Conservation (phyloP, 2,113 vertebrate genomes). For the Morone saxatilis region DNA sequence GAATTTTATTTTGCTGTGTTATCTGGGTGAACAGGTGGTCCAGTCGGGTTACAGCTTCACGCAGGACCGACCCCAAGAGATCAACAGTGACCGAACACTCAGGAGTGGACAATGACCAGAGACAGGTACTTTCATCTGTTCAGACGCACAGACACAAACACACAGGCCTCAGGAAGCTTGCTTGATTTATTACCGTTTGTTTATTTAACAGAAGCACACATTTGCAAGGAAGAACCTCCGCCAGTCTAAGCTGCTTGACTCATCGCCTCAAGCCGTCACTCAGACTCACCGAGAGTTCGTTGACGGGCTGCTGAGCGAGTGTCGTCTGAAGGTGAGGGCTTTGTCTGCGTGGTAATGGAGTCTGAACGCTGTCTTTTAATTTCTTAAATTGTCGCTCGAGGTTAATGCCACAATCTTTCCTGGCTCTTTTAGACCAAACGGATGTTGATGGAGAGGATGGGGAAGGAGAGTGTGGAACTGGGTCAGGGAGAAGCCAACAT, state of each 20-base stretch:
- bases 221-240: conserved; percentile 91
- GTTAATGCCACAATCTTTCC: neutral
- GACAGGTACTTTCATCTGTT: conserved; percentile 85
- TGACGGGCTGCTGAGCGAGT: conserved; percentile 95
- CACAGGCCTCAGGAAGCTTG: rapidly evolving
- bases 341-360: neutral
- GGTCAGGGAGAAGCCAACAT: conserved; percentile 96
- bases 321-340: conserved; percentile 92
- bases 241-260: conserved; percentile 94
- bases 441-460: conserved; percentile 99
- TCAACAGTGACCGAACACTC: conserved; percentile 83
- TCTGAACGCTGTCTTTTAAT: neutral
- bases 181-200: conserved; percentile 8
- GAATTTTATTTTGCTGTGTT: conserved; percentile 10
- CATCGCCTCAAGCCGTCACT: conserved; percentile 92
- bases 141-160: neutral
- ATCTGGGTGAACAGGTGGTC: conserved; percentile 88
- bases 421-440: conserved; percentile 90
- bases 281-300: conserved; percentile 97
- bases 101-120: conserved; percentile 89
- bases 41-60: conserved; percentile 88
- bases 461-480: conserved; percentile 93
- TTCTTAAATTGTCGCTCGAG: neutral
- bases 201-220: conserved; percentile 90
- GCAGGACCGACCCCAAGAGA: conserved; percentile 88